phyloP scores from a whole-genome alignment of 37 sponge, comb jelly and placozoan genomes.

The Halichondria panicea region DNA sequence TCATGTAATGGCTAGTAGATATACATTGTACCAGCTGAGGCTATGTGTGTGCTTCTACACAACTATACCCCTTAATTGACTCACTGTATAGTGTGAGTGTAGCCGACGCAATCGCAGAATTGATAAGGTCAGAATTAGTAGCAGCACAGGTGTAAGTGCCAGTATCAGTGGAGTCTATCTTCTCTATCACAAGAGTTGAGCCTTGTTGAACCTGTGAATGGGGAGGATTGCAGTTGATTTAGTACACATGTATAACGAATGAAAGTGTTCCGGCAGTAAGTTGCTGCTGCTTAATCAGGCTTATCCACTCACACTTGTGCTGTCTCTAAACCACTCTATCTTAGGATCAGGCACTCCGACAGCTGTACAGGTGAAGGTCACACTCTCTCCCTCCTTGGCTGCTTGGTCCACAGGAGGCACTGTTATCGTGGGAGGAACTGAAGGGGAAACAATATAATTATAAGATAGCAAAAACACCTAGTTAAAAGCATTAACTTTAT shows the following conservation, averaged over 20 bases:
- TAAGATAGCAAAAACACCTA: conserved; percentile 2
- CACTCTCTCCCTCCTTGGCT: conserved; percentile 6
- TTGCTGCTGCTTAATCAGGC: too few species aligned
- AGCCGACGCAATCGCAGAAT: conserved; percentile 12
- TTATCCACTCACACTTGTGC: neutral
- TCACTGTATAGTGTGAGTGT: conserved; percentile 52
- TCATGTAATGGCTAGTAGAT: too few species aligned
- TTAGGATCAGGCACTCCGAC: conserved; percentile 57
- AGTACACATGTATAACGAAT: too few species aligned
- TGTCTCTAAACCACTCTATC: conserved; percentile 24
- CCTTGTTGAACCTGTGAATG: conserved; percentile 2
- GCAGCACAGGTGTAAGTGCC: conserved; percentile 58
- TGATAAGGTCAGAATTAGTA: conserved; percentile 41
- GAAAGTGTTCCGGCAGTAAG: too few species aligned
- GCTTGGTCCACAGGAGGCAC: conserved; percentile 24
- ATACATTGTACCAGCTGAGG: neutral
- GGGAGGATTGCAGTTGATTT: too few species aligned
- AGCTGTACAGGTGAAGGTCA: conserved; percentile 38
- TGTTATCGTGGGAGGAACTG: conserved; percentile 57
- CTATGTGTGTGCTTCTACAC: neutral
- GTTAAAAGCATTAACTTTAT: neutral
- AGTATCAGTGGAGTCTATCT: conserved; percentile 5
- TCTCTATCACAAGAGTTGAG: conserved; percentile 2
- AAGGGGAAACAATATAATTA: neutral
- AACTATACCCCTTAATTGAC: neutral